phyloP scores from a whole-genome alignment of 2,113 vertebrate species.

The Trematocara unimaculatum region DNA sequence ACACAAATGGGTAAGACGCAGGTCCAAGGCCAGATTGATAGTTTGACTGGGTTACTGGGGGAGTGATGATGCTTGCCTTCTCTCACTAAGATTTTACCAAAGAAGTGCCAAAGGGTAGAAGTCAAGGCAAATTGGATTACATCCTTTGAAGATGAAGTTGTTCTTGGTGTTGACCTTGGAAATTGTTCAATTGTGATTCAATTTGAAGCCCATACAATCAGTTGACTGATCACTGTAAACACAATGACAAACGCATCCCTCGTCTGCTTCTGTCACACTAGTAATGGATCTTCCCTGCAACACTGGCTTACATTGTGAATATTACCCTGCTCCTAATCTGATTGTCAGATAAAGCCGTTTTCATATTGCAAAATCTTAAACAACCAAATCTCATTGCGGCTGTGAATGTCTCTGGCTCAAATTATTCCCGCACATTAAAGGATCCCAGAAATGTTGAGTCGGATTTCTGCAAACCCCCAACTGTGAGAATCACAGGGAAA shows the following conservation, averaged over 20 bases:
- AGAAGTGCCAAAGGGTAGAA: not conserved
- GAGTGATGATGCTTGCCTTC: not conserved
- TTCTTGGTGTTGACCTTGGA: slow-evolving; percentile 42
- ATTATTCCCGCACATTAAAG: not conserved
- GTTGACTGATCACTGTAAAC: slow-evolving; percentile 1
- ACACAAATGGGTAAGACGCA: not conserved
- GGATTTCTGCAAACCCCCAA: not conserved
- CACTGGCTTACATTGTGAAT: not conserved
- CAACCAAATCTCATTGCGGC: not conserved
- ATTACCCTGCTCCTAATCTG: not conserved
- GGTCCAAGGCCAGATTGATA: slow-evolving; percentile 7
- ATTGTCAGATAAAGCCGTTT: not conserved
- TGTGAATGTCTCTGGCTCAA: not conserved
- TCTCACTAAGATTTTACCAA: not conserved
- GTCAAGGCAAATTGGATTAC: slow-evolving; percentile 45
- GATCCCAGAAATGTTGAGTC: not conserved
- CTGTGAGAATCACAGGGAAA: slow-evolving; percentile 33
- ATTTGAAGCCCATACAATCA: slow-evolving; percentile 15
- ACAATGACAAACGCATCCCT: not conserved
- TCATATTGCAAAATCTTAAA: not conserved
- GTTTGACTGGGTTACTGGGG: slow-evolving; percentile 6
- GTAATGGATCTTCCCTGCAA: not conserved
- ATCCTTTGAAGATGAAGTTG: slow-evolving; percentile 20
- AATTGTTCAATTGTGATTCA: slow-evolving; percentile 39
- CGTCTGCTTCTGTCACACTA: not conserved